A percentile compares a stretch with the other conserved stretches of the same genome.
phyloP scores from a whole-genome alignment of 2,888 invertebrate genomes.

The Mycalesis mineus region DNA sequence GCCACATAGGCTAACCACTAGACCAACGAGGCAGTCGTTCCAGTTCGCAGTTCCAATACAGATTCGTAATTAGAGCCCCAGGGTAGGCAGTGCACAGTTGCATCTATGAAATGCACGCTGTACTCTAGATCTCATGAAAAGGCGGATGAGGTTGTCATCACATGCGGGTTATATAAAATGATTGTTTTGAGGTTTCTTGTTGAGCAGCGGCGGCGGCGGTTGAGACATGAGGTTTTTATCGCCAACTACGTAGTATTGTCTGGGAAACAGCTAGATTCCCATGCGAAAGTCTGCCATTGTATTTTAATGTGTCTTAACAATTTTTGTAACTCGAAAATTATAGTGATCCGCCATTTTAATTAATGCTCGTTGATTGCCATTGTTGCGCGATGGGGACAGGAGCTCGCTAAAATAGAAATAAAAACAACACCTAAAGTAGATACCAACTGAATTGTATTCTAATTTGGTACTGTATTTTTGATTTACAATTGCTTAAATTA shows the following conservation, averaged over 20 bases:
- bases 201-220: conserved; percentile 44
- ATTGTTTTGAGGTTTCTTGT: conserved; percentile 63
- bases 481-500: no score
- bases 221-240: conserved; percentile 55
- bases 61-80: no score
- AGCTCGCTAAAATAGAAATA: not conserved
- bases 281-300: conserved; percentile 64
- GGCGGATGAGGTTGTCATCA: not conserved
- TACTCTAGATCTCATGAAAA: not conserved
- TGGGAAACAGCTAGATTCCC: conserved; percentile 67
- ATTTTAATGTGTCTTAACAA: conserved; percentile 32
- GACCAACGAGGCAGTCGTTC: no score
- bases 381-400: not conserved
- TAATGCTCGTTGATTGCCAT: conserved; percentile 18
- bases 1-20: no score
- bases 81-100: no score
- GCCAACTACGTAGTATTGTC: conserved; percentile 52
- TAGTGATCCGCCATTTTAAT: conserved; percentile 23
- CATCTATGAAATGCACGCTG: no score
- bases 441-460: not conserved
- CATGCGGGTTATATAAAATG: conserved; percentile 67
- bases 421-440: not conserved
- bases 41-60: no score
- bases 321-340: conserved; percentile 33
- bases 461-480: no score